Conservation (phyloP, 1,140 invertebrate species). For the Neuroterus valhalla region DNA sequence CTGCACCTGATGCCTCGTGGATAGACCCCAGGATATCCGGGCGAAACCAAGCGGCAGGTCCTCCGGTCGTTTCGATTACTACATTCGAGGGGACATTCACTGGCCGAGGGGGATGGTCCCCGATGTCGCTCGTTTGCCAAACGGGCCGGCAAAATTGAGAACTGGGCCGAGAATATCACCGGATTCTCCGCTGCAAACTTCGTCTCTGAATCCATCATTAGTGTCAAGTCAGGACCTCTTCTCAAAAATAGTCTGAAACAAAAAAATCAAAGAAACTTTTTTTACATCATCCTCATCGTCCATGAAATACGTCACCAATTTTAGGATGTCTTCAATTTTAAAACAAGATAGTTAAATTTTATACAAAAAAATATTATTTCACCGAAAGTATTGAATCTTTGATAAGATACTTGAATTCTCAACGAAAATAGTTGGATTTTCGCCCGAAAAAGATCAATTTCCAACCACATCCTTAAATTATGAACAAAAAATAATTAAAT, state of each 20-base stretch:
- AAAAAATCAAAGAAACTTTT: slow-evolving; percentile 6
- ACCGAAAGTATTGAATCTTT: too few relatives aligned
- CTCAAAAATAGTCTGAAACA: slow-evolving; percentile 59
- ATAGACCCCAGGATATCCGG: slow-evolving; percentile 64
- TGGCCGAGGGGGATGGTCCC: slow-evolving; percentile 44
- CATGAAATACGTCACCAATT: too few relatives aligned
- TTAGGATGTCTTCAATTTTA: too few relatives aligned
- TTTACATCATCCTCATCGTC: too few relatives aligned
- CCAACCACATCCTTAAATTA: too few relatives aligned
- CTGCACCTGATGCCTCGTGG: slow-evolving; percentile 63
- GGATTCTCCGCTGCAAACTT: slow-evolving; percentile 65
- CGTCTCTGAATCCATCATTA: slow-evolving; percentile 61
- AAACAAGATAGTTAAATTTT: too few relatives aligned
- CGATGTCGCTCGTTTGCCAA: slow-evolving; percentile 58
- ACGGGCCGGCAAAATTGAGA: slow-evolving; percentile 58
- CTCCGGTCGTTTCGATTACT: slow-evolving; percentile 60
- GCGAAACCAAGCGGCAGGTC: slow-evolving; percentile 58
- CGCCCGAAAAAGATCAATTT: too few relatives aligned
- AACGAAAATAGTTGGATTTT: too few relatives aligned
- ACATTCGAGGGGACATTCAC: slow-evolving; percentile 63
- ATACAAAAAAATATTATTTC: too few relatives aligned
- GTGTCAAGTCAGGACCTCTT: slow-evolving; percentile 60
- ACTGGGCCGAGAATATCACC: slow-evolving; percentile 67
- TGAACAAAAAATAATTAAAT: too few relatives aligned
- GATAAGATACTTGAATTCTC: too few relatives aligned